Evolutionary conservation across 2,113 vertebrate species (phyloP), one percentile per base, ranked within the genome.

Genomic region (Otocyon megalotis): DNA sequence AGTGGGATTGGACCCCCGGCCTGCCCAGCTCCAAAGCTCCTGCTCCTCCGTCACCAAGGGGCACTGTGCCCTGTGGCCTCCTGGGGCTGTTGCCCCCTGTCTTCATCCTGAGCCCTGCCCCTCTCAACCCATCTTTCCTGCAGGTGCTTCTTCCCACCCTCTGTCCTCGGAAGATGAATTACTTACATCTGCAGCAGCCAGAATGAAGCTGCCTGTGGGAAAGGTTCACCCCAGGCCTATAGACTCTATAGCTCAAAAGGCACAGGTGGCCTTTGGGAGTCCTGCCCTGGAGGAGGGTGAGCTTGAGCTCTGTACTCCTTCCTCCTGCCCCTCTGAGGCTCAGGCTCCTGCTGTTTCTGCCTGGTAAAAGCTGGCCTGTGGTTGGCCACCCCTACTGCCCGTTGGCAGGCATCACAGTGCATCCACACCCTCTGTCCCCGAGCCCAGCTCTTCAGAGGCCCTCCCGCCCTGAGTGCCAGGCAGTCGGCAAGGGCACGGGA

Each of bases 11-110:
- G 86, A 58, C 32, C 58, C 4, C n/a, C 53, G 65, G 56, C 76
- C 74, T 13, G 3, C 13, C 26, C 0, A 14, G 17, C 53, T 30
- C n/a, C 19, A 43, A 15, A 91, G 62, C 32, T 56, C 50, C 87
- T 83, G 91, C 56, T 5, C 60, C 26, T 30, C 87, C 2, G 0
- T 65, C 10, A 8, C 62, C 60, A 17, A 0, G 20, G 71, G 82
- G 4, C 11, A 0, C 19, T 7, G 28, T 10, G 2, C 60, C 63
- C 12, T 4, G 2, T 4, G 62, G 48, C 28, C 56, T 37, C 71
- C 5, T 14, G 56, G 30, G 32, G 15, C 48, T 9, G 15, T 60
- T 60, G 17, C 32, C 37, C 26, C 13, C 30, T 17, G 17, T 71
- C 69, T 79, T 32, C 26, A 69, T 50, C 56, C 87, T 19, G 88